A percentile compares a stretch with the other conserved stretches of the same genome.
These are phyloP conservation scores for Atractosteus spatula DNA, from an alignment of 2,113 vertebrate species.

Conservation along the genomic window DNA sequence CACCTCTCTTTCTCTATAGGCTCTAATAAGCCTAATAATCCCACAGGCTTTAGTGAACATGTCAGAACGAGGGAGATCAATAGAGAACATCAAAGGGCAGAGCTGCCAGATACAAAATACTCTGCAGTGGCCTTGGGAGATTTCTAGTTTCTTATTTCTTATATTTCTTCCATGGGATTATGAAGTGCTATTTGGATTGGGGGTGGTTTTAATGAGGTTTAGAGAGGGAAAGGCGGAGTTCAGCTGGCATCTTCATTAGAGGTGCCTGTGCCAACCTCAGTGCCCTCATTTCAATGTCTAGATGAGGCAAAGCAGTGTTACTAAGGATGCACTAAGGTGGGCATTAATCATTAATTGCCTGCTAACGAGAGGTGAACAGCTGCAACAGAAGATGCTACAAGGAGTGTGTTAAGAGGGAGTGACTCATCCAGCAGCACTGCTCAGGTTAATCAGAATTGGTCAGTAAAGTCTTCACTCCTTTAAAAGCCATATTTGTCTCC, in stretches of 20 bases:
- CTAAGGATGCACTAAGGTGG: slow-evolving; percentile 5
- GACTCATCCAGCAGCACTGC: too few species aligned
- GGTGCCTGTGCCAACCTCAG: background rate
- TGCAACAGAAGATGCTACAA: too few species aligned
- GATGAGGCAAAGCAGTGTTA: slow-evolving; percentile 7
- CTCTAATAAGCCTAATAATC: background rate
- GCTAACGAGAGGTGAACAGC: slow-evolving; percentile 10
- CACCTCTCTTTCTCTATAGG: background rate
- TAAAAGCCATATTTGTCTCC: too few species aligned
- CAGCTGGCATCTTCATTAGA: background rate
- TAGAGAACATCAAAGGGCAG: slow-evolving; percentile 9
- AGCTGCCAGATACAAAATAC: slow-evolving; percentile 7
- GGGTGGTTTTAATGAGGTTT: slow-evolving; percentile 10
- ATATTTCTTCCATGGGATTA: background rate
- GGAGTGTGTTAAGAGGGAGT: too few species aligned
- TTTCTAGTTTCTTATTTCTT: background rate
- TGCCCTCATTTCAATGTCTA: slow-evolving; percentile 2
- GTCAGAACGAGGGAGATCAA: slow-evolving; percentile 5
- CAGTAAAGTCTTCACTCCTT: too few species aligned
- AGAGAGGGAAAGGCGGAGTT: background rate
- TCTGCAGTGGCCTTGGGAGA: background rate
- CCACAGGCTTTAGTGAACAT: slow-evolving; percentile 11
- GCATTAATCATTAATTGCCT: slow-evolving; percentile 14
- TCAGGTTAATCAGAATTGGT: too few species aligned
- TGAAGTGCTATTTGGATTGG: background rate